Evolutionary conservation across 1,140 invertebrate genomes (phyloP), one percentile per base, ranked within the genome.

Genomic region (Saccostrea glomerata): DNA sequence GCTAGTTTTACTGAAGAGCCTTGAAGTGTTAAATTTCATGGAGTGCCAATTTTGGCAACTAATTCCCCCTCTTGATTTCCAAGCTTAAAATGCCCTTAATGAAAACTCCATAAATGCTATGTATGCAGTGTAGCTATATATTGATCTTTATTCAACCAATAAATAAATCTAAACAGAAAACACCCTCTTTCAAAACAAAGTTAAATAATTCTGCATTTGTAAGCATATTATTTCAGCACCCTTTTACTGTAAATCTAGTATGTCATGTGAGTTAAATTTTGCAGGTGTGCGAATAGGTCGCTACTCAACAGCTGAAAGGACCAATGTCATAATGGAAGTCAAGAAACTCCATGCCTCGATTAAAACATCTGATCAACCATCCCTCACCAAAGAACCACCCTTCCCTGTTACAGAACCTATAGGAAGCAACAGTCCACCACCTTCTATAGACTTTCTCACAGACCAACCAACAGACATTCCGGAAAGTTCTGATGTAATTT

Each of bases 221-320:
- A 7, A 47, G 47, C 47, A 47, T 47, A 47, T 36, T 36, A 47
- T 7, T 47, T 47, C 47, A 47, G 5, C 47, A 47, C 47, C 9
- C 5, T 47, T 47, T 6, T 9, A 47, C 47, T 47, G 47, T 47
- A 47, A 47, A 47, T 9, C 47, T 47, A 70, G 2, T 23, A 20
- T 66, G n/a, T 70, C 17, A 70, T 5, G 6, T 63, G 58, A n/a
- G 15, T 63, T 17, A 0, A 6, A 63, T 77, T 77, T 36, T 77
- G 12, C 15, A 77, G 89, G 85, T 87, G 84, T 89, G 58, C 66
- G 89, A 63, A 84, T 86, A 54, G 91, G 91, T n/a, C 77, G 91
- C 36, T 92, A 92, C 55, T 90, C 91, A 7, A 63, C 90, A 73
- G 87, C 89, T n/a, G 89, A 90, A 54, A 86, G 91, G n/a, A 90